phyloP scores from a whole-genome alignment of 1,140 invertebrate species.

The Agrilus planipennis region DNA sequence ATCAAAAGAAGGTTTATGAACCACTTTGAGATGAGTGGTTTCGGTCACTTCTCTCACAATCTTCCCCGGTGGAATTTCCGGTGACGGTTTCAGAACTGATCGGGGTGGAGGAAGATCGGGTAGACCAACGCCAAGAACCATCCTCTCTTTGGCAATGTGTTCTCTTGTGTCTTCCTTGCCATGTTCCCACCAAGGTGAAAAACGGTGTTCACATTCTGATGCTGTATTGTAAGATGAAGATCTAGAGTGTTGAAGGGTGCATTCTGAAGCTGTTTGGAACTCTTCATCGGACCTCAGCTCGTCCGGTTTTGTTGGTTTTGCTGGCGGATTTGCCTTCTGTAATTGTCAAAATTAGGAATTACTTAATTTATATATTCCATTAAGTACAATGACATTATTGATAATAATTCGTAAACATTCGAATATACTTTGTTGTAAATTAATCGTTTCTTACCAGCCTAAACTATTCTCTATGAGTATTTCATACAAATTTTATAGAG shows the following conservation, averaged over 20 bases:
- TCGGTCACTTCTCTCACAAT: constrained; percentile 43
- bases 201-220: constrained; percentile 46
- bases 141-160: constrained; percentile 31
- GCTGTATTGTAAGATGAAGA: constrained; percentile 55
- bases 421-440: no score
- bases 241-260: constrained; percentile 48
- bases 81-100: constrained; percentile 29
- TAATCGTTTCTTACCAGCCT: no score
- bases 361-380: no score
- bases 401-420: no score
- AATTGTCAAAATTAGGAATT: no score
- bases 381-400: no score
- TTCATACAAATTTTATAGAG: no score
- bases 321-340: no score
- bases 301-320: constrained; percentile 16
- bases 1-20: constrained; percentile 39
- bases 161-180: constrained; percentile 27
- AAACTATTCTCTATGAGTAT: no score
- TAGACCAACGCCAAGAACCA: constrained; percentile 32
- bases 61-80: constrained; percentile 33
- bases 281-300: constrained; percentile 42
- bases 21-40: constrained; percentile 42
- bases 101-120: constrained; percentile 28
- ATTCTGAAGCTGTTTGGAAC: constrained; percentile 57
- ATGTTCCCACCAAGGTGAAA: constrained; percentile 41